Base-by-base conservation (phyloP, 2,888 invertebrate species). In the Rhabditoides inermis region DNA sequence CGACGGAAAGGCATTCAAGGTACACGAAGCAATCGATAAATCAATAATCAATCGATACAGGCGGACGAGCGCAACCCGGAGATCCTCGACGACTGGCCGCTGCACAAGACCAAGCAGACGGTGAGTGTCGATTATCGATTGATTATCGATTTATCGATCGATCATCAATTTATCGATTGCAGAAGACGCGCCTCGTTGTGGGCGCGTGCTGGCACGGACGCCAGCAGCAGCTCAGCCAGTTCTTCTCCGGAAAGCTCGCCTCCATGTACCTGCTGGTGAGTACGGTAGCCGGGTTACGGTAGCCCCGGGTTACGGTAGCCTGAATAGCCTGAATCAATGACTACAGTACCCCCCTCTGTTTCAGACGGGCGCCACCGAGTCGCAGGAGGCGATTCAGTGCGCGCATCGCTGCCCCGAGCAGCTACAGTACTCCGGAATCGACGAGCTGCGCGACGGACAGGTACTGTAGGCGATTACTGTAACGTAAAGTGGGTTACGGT, bases 1-100 rank as follows among this genome's bases (percentile, higher is more conserved):
- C 28, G 74, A 74, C 46, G 74, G 74, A 42, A 59, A 64, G 52
- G 49, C 41, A 28, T 68, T 71, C 57, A 60, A 62, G 44, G 41
- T 25, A 20, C 15, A n/a, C 25, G 15, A n/a, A 44, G 10, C 20
- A 27, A n/a, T 39, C 6, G 39, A 15, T 6, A 18, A 39, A 18
- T 40, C 4, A 12, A 18, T 15, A 45, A 45, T 28, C 26, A 15
- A 45, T 23, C n/a, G n/a, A 10, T 15, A 32, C 15, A 32, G 1
- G 12, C 80, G 48, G 84, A 83, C 69, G 83, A 86, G 75, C 85
- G 85, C 76, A 91, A 90, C 68, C 91, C 92, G 0, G 94, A 95
- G 79, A 89, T 98, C 45, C 90, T 98, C 76, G 95, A 98, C 77
- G 98, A 98, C 81, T 95, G 94, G 94, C 94, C 95, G 1, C 82